Evolutionary conservation across 1,140 invertebrate species (phyloP).

Genomic region (Drosophila pachea): DNA sequence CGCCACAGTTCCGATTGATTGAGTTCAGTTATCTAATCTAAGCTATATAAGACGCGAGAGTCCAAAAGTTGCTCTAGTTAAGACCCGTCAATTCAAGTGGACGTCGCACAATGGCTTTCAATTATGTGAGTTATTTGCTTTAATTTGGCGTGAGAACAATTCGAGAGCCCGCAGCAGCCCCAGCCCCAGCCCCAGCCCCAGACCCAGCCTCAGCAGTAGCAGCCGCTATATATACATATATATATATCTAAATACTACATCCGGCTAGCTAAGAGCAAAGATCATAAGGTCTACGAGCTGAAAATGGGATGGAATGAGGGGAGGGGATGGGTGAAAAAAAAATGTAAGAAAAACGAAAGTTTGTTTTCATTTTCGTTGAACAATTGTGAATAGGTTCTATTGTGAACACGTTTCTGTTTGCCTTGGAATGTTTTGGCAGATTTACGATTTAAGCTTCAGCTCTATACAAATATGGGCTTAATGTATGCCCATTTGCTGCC

Average conservation of each 20-base stretch:
- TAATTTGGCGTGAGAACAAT: conserved; percentile 31
- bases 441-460: conserved; percentile 38
- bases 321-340: too few species aligned
- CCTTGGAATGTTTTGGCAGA: conserved; percentile 26
- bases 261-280: conserved; percentile 28
- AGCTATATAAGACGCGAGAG: conserved; percentile 25
- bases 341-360: conserved; percentile 48
- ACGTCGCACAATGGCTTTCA: conserved; percentile 26
- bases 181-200: too few species aligned
- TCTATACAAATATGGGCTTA: background rate
- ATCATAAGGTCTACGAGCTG: conserved; percentile 16
- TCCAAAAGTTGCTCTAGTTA: conserved; percentile 19
- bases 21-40: conserved; percentile 31
- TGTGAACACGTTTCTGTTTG: conserved; percentile 36
- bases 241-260: conserved; percentile 12
- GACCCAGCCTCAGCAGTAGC: too few species aligned
- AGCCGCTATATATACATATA: background rate
- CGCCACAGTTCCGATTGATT: conserved; percentile 7
- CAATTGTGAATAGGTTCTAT: conserved; percentile 33
- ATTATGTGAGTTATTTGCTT: conserved; percentile 34
- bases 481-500: background rate
- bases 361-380: conserved; percentile 45
- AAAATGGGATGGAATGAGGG: too few species aligned
- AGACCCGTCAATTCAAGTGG: conserved; percentile 12
- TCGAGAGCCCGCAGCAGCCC: background rate